A percentile compares a stretch with the other conserved stretches of the same genome.
Conservation (phyloP, 2,113 vertebrate genomes). For the Chaetodon auriga region DNA sequence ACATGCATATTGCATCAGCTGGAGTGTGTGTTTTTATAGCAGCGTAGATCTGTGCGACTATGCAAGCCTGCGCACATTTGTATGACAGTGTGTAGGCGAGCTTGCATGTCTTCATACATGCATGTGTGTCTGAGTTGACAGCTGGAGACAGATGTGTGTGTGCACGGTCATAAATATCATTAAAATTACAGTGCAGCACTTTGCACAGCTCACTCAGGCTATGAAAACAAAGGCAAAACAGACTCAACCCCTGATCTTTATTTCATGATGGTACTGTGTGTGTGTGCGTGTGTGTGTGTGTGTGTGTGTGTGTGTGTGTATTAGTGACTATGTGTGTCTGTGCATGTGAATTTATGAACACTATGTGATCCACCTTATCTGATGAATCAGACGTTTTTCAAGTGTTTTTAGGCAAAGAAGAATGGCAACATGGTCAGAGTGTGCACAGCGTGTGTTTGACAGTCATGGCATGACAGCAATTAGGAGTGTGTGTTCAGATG, state of each 20-base stretch:
- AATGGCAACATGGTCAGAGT: not conserved
- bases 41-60: not conserved
- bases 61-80: conserved; percentile 18
- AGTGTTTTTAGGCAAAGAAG: not conserved
- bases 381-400: not conserved
- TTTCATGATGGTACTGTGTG: conserved; percentile 39
- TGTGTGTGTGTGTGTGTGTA: conserved; percentile 19
- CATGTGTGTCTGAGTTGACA: conserved; percentile 34
- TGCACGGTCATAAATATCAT: conserved; percentile 65
- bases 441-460: conserved; percentile 16
- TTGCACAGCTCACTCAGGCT: conserved; percentile 60
- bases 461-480: conserved; percentile 51
- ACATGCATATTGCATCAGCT: conserved; percentile 65
- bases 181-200: conserved; percentile 65
- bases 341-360: not conserved
- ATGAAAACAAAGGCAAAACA: conserved; percentile 70
- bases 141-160: conserved; percentile 52
- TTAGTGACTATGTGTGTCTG: conserved; percentile 8
- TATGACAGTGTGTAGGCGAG: conserved; percentile 10
- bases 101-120: conserved; percentile 37
- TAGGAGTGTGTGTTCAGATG: conserved; percentile 46
- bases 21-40: conserved; percentile 14
- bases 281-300: not conserved
- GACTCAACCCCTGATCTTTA: conserved; percentile 56
- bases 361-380: not conserved